phyloP scores from a whole-genome alignment of 2,113 vertebrate genomes.

The Notechis scutatus region DNA sequence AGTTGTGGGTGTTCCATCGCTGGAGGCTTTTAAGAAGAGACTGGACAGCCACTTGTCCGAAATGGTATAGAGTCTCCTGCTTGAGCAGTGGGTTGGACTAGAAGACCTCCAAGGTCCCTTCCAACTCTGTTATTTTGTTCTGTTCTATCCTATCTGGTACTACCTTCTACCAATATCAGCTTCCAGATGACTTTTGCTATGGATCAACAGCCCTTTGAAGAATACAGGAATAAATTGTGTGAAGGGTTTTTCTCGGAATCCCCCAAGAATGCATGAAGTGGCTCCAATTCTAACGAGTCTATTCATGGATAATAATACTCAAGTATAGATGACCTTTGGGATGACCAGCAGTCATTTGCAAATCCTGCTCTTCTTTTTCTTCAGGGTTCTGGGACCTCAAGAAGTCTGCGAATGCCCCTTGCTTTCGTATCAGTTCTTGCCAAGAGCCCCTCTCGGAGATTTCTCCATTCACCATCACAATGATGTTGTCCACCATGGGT shows the following conservation, averaged over 20 bases:
- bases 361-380: background rate
- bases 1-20: no score
- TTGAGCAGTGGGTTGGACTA: no score
- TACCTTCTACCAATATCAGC: background rate
- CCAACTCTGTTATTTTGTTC: background rate
- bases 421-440: slow-evolving; percentile 81
- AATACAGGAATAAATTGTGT: background rate
- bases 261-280: background rate
- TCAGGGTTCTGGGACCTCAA: slow-evolving; percentile 55
- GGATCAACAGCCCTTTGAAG: background rate
- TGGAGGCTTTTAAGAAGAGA: no score
- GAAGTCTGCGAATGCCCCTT: slow-evolving; percentile 85
- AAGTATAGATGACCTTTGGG: background rate
- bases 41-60: no score
- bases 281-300: background rate
- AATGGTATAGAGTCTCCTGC: no score
- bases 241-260: no score
- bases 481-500: slow-evolving; percentile 83
- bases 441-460: slow-evolving; percentile 89
- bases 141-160: background rate
- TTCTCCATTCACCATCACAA: slow-evolving; percentile 82
- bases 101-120: no score
- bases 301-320: background rate
- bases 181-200: background rate
- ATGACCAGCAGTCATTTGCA: slow-evolving; percentile 36